These are phyloP conservation scores for Cyphomyrus discorhynchus DNA, from an alignment of 2,113 vertebrate species.

Conservation along the genomic window DNA sequence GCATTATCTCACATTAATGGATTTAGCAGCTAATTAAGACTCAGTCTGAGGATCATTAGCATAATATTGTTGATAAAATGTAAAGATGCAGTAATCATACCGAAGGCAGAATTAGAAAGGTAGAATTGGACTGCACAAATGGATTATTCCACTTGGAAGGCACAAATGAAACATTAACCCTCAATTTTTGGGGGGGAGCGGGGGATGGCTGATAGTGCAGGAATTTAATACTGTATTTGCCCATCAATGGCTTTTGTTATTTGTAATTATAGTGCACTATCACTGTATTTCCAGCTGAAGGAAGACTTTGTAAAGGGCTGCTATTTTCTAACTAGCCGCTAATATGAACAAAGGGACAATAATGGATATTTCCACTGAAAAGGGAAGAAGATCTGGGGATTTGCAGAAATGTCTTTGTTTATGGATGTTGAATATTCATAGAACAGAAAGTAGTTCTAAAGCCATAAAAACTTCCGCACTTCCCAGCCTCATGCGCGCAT, in stretches of 20 bases:
- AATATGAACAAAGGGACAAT: background rate
- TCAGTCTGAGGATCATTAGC: constrained; percentile 10
- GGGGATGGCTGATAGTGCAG: background rate
- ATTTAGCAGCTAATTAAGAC: constrained; percentile 24
- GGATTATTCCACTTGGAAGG: constrained; percentile 8
- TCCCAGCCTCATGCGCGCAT: background rate
- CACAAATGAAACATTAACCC: constrained; percentile 15
- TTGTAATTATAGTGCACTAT: constrained; percentile 3
- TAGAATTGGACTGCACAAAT: constrained; percentile 1
- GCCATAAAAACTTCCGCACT: background rate
- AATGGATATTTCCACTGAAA: background rate
- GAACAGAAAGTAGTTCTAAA: background rate
- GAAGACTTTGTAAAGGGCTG: background rate
- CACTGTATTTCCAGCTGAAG: background rate
- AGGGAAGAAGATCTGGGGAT: background rate
- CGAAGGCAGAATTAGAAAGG: background rate
- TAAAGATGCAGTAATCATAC: constrained; percentile 20
- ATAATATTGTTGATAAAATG: constrained; percentile 24
- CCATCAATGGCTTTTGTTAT: background rate
- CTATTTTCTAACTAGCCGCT: background rate
- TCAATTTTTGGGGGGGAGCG: background rate
- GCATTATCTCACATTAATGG: constrained; percentile 8
- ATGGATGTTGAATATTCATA: background rate
- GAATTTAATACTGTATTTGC: background rate
- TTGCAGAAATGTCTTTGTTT: background rate